phyloP scores from a whole-genome alignment of 2,797 vertebrate genomes.

The Sarcoramphus papa region DNA sequence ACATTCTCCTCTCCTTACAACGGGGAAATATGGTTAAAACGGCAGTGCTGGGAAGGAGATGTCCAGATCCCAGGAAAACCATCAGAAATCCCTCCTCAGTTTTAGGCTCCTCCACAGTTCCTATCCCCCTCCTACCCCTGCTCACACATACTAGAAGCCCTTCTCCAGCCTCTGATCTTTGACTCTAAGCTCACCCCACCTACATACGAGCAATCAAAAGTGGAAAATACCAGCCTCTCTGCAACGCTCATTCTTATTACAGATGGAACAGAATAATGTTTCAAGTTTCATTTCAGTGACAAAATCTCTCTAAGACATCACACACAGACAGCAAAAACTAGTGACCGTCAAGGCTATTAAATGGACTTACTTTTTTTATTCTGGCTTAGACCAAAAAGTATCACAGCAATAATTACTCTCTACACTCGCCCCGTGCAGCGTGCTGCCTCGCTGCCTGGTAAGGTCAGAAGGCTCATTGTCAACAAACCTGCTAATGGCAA shows the following conservation, averaged over 20 bases:
- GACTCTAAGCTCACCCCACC: not conserved
- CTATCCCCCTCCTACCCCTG: not conserved
- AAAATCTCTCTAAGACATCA: not conserved
- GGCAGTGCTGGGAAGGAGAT: not conserved
- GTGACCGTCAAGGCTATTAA: not conserved
- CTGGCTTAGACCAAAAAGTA: not conserved
- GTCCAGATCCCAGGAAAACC: not conserved
- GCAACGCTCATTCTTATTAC: accelerated
- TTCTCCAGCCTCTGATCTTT: not conserved
- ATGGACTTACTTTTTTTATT: not conserved
- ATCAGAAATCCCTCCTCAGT: not conserved
- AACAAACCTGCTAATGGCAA: conserved; percentile 65
- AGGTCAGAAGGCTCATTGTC: conserved; percentile 46
- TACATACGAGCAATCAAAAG: accelerated
- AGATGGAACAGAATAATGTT: not conserved
- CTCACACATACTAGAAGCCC: not conserved
- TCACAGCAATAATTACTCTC: not conserved
- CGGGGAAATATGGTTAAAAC: not conserved
- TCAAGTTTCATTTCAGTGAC: not conserved
- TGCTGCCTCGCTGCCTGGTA: not conserved
- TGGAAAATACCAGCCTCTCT: not conserved
- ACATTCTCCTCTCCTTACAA: not conserved
- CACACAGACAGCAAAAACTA: not conserved
- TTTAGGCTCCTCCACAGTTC: not conserved
- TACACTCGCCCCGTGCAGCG: not conserved